Evolutionary conservation across 2,888 invertebrate species (phyloP).

Genomic region (Tetramorium bicarinatum): DNA sequence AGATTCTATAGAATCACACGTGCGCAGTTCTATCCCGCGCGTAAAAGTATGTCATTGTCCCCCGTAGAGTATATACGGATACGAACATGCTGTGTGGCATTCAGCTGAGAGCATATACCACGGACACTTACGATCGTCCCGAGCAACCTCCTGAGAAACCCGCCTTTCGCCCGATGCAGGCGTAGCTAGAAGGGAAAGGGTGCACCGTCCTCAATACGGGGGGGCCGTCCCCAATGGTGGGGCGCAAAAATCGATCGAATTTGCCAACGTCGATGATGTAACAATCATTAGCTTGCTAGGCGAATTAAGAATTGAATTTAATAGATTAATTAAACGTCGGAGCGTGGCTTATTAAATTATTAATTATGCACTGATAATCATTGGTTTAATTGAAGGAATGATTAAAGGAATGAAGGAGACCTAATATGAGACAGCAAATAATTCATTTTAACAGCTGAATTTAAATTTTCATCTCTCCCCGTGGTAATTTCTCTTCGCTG

Average conservation of each 20-base stretch:
- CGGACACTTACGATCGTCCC: constrained; percentile 60
- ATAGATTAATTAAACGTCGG: neutral
- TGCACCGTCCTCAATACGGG: neutral
- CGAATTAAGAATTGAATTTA: constrained; percentile 12
- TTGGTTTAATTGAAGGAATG: neutral
- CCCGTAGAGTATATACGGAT: constrained; percentile 28
- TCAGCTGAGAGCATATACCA: constrained; percentile 59
- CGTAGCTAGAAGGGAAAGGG: constrained; percentile 36
- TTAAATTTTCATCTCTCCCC: neutral
- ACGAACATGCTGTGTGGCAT: constrained; percentile 34
- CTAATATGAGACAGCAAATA: neutral
- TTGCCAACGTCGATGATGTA: constrained; percentile 17
- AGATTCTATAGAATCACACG: neutral
- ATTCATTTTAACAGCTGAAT: neutral
- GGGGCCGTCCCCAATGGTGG: neutral
- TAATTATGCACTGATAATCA: constrained; percentile 21
- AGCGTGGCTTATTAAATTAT: constrained; percentile 12
- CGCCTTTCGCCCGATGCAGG: constrained; percentile 71
- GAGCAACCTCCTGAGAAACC: constrained; percentile 70
- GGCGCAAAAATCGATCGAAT: constrained; percentile 18
- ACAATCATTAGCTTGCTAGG: constrained; percentile 5
- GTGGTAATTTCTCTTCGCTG: constrained; percentile 46
- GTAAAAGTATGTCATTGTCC: constrained; percentile 56
- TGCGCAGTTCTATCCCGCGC: constrained; percentile 29
- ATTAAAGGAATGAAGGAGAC: neutral